A percentile compares a stretch with the other conserved stretches of the same genome.
phyloP scores from a whole-genome alignment of 2,888 invertebrate species.

The Lithophane semibrunnea region DNA sequence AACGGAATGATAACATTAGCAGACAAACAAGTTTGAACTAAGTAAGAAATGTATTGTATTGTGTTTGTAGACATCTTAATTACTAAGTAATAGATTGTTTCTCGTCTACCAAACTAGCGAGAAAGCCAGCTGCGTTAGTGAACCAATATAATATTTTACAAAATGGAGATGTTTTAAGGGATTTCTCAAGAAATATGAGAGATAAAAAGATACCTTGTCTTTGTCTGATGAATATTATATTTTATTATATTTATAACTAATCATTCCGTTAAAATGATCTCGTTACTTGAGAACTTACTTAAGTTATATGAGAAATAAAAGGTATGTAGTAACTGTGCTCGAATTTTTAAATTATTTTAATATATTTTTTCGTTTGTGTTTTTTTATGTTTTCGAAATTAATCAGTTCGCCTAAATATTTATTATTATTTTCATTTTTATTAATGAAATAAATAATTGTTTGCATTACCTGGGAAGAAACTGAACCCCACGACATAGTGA shows the following conservation, averaged over 20 bases:
- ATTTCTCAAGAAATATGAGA: conserved; percentile 3
- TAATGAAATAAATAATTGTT: no score
- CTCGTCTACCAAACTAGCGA: conserved; percentile 28
- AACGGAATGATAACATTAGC: background rate
- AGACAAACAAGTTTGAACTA: background rate
- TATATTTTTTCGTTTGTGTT: no score
- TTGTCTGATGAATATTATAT: background rate
- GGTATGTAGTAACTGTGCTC: background rate
- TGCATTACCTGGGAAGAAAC: no score
- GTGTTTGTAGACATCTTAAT: conserved; percentile 38
- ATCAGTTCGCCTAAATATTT: no score
- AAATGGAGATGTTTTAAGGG: background rate
- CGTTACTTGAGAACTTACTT: background rate
- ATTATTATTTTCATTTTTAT: no score
- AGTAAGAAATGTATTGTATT: conserved; percentile 37
- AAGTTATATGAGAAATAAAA: background rate
- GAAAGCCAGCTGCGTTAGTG: conserved; percentile 20
- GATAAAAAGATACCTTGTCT: background rate
- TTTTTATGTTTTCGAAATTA: no score
- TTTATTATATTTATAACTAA: background rate
- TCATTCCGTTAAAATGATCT: background rate
- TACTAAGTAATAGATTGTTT: conserved; percentile 33
- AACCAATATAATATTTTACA: conserved; percentile 21
- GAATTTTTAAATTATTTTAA: no score
- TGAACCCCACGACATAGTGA: no score